Base-by-base conservation (phyloP, 2,797 vertebrate species). In the Moxostoma hubbsi region DNA sequence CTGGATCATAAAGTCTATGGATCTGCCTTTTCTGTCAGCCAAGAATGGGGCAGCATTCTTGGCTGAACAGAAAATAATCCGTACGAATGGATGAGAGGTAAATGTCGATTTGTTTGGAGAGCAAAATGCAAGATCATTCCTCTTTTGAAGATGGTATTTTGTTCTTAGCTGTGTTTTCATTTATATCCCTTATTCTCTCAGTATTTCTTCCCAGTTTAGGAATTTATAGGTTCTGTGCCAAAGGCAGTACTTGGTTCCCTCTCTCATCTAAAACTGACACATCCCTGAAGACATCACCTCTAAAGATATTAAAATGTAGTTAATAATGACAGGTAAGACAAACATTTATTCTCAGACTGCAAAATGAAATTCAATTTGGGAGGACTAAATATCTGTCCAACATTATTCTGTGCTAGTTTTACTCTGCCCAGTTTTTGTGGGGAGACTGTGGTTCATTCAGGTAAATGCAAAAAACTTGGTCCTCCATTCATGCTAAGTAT, bases 401-500 rank as follows among this genome's bases (percentile, higher is more conserved):
- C 49, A 78, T 59, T 72, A 66, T 55, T 84, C 70, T 15, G 4
- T 57, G 62, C 63, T 76, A 65, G 36, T 13, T 68, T 77, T 18
- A 43, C 47, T 49, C 24, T 62, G 70, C 15, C 78, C 45, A 54
- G 36, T 49, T 82, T 85, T 70, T 71, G 75, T 57, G 57, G 55
- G 58, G 61, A 81, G 50, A 62, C 67, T 45, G 64, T 9, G 11
- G 12, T 67, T 49, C 66, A 70, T 75, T 90, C 84, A 87, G 85
- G 83, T 89, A 68, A 83, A 73, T 5, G 59, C 49, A 45, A 85
- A 12, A 63, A 79, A 81, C 11, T 82, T 61, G 67, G 71, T 84
- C 53, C 68, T 77, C 83, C 78, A 80, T 82, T 90, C 84, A 88
- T 83, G 81, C 16, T 0, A 77, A 86, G 75, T 72, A 88, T 82